Conservation (phyloP, 2,113 vertebrate species). For the Malurus cyaneus region DNA sequence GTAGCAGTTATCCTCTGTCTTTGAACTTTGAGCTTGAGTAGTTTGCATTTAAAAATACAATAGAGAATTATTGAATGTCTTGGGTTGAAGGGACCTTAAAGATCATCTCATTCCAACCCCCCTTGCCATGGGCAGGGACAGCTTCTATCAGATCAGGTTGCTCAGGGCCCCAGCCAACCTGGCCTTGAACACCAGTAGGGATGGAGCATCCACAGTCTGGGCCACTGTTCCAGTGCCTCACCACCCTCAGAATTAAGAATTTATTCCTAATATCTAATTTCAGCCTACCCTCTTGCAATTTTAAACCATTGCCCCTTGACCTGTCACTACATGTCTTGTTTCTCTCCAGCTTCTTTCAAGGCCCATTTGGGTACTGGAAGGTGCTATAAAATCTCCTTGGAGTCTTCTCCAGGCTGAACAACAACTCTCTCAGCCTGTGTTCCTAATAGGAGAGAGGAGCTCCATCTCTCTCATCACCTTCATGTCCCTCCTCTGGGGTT, state of each 20-base stretch:
- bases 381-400: not conserved
- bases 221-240: not conserved
- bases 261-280: not conserved
- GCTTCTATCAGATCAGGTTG: not conserved
- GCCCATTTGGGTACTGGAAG: not conserved
- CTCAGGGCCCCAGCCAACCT: not conserved
- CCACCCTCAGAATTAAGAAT: not conserved
- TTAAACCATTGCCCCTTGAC: not conserved
- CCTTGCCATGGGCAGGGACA: not conserved
- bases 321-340: not conserved
- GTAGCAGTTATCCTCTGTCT: not conserved
- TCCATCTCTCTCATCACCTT: not conserved
- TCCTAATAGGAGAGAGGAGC: not conserved
- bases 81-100: not conserved
- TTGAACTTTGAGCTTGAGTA: not conserved
- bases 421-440: not conserved
- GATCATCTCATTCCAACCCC: not conserved
- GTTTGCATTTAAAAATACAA: not conserved
- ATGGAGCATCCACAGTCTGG: not conserved
- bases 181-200: not conserved
- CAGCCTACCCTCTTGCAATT: not conserved
- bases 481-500: not conserved
- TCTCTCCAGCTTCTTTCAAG: not conserved
- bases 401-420: not conserved
- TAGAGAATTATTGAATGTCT: not conserved